Evolutionary conservation across 2,888 invertebrate species (phyloP).

Genomic region (Phymatocera aterrima): DNA sequence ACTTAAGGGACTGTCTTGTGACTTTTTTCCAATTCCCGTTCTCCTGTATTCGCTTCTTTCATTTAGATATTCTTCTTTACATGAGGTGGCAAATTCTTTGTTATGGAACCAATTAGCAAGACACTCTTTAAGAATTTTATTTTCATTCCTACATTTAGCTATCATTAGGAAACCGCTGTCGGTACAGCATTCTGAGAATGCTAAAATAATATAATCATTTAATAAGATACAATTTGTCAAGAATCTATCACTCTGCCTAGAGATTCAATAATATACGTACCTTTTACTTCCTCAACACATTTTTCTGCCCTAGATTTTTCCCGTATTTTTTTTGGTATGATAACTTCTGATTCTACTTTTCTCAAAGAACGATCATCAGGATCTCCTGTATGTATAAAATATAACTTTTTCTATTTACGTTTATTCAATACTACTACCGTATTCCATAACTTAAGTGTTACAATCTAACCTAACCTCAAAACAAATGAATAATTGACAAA

Average conservation of each 20-base stretch:
- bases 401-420: not conserved
- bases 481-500: conserved; percentile 30
- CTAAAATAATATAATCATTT: conserved; percentile 67
- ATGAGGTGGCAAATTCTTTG: conserved; percentile 84
- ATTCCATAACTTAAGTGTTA: conserved; percentile 4
- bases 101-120: conserved; percentile 86
- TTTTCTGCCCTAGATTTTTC: conserved; percentile 88
- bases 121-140: conserved; percentile 83
- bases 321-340: conserved; percentile 93
- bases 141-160: conserved; percentile 85
- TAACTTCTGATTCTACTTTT: conserved; percentile 91
- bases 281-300: conserved; percentile 84
- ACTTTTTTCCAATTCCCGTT: conserved; percentile 84
- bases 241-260: too few relatives aligned
- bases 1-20: conserved; percentile 48
- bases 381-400: conserved; percentile 80
- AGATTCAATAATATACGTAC: conserved; percentile 74
- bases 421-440: not conserved
- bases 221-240: too few relatives aligned
- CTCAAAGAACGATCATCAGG: conserved; percentile 89
- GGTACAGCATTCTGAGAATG: conserved; percentile 80
- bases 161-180: conserved; percentile 83
- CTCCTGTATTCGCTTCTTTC: conserved; percentile 89
- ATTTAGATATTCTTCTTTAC: conserved; percentile 87
- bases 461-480: not conserved